These are phyloP conservation scores for Chrysolina americana DNA, from an alignment of 2,888 invertebrate genomes.

Conservation along the genomic window DNA sequence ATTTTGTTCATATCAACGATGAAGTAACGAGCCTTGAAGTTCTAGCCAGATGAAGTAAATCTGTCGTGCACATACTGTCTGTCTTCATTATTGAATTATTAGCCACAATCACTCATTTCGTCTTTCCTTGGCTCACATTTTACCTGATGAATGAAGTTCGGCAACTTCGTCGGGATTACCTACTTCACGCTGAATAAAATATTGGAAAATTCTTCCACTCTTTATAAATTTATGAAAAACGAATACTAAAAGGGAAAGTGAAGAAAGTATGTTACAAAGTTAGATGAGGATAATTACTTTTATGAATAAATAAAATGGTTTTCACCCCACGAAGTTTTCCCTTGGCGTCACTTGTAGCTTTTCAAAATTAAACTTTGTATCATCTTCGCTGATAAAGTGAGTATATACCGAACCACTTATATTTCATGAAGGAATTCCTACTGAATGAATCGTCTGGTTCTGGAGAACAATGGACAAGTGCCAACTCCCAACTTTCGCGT, in stretches of 20 bases:
- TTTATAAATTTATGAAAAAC: background rate
- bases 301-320: slow-evolving; percentile 18
- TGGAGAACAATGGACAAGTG: too few species aligned
- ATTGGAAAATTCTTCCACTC: slow-evolving; percentile 6
- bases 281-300: slow-evolving; percentile 17
- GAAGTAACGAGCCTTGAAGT: too few species aligned
- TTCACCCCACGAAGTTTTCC: slow-evolving; percentile 14
- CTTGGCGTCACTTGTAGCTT: slow-evolving; percentile 1
- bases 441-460: too few species aligned
- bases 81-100: too few species aligned
- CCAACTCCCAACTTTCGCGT: too few species aligned
- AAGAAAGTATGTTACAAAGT: slow-evolving; percentile 7
- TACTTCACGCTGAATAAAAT: background rate
- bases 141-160: too few species aligned
- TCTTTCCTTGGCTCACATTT: too few species aligned
- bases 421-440: background rate
- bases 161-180: too few species aligned
- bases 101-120: too few species aligned
- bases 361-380: background rate
- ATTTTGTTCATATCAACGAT: too few species aligned
- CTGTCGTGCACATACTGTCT: too few species aligned
- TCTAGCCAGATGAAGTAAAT: too few species aligned
- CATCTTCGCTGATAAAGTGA: slow-evolving; percentile 5
- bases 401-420: background rate
- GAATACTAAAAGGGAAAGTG: background rate